Evolutionary conservation across 92 coral and sea anemone genomes (phyloP), one percentile per base, ranked within the genome.

Genomic region (Isaurus tuberculatus): DNA sequence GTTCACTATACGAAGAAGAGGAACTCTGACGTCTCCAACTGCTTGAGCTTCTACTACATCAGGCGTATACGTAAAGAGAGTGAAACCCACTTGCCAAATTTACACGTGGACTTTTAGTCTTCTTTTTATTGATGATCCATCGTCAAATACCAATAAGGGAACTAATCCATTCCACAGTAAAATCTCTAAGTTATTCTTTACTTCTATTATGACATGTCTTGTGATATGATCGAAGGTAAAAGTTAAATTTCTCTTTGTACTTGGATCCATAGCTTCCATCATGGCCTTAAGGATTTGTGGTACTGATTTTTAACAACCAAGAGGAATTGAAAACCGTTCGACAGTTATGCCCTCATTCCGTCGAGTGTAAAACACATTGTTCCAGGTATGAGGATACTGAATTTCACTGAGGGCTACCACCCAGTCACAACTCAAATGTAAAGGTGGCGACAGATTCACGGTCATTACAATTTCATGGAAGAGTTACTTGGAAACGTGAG

Each of bases 11-110:
- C 88, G 83, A 1, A 89, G 79, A 60, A 85, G 40, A 20, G 72
- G 84, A 0, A 84, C 94, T 27, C 64, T 84, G 10, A 83, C 15
- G 75, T 91, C 89, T 0, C 94, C 91, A 46, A 80, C 79, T 26
- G 64, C 51, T 64, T 88, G 91, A 3, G 89, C 34, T 42, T 88
- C 83, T 20, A 79, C 70, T 28, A 79, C 53, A 36, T 88, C 89
- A 23, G n/a, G 82, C 70, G 42, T 84, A 88, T 32, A 80, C 75
- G 53, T 55, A 88, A 29, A 88, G 72, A n/a, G 70, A 77, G 29
- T 78, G 71, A 20, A 86, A 84, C 13, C 88, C 89, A 3, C 40
- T 78, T 28, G 60, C 75, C 23, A 90, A 7, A 28, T 74, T 88
- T n/a, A 81, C 88, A 51, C 64, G 86, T 22, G 81, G 85, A 29